Base-by-base conservation (phyloP, 2,113 vertebrate genomes). In the Turnix velox region DNA sequence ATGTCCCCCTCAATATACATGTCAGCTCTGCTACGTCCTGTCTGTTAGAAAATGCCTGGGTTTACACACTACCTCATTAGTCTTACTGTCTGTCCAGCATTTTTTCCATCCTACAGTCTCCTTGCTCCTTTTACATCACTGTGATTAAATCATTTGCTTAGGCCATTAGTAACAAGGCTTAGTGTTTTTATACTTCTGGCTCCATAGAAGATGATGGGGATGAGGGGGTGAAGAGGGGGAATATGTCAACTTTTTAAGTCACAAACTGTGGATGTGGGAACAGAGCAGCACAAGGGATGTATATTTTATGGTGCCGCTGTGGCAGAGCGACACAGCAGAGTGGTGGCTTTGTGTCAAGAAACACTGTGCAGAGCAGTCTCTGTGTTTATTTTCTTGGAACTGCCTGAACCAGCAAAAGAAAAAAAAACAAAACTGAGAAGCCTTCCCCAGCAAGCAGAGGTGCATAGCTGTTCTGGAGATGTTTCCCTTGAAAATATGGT, bases 101-200 rank as follows among this genome's bases (percentile, higher is more conserved):
- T 96, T 88, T 95, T 95, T 93, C 90, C 83, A 40, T 80, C 55
- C 63, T 63, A 19, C 87, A 46, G n/a, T 35, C 82, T 96, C 22
- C 13, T 90, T 72, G 4, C 45, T 90, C 59, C 67, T 92, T 92
- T 78, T 87, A 59, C 76, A 81, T 92, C 67, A 66, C 40, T 49
- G 19, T 69, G 90, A 80, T 93, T 90, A 90, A 93, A 92, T 89
- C 7, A 69, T 80, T 94, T 83, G 46, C 48, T 91, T 74, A 82
- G 84, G 39, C 65, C 46, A 77, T 63, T 86, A 92, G 61, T 79
- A 86, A 39, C 0, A 0, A 74, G 65, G 48, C 42, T 86, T 33
- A 18, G 68, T 59, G 76, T 6, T 92, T 88, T 94, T 46, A 8
- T 73, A n/a, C 66, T 88, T 33, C 24, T 84, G 61, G 62, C 82